These are phyloP conservation scores for Sussaba pulchella DNA, from an alignment of 2,888 invertebrate genomes.

Conservation along the genomic window DNA sequence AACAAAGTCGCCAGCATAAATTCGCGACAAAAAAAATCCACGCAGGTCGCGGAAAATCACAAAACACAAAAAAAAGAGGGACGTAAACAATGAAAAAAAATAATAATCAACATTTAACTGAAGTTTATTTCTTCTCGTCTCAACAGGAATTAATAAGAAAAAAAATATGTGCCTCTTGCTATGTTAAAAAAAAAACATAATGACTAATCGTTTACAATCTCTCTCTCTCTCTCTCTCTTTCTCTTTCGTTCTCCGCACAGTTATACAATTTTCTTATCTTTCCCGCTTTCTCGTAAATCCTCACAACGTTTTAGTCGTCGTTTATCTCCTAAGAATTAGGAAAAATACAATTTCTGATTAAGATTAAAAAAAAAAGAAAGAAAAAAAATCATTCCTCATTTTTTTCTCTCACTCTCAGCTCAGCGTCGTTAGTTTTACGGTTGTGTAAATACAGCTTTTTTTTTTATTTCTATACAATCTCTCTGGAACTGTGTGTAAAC, in stretches of 20 bases:
- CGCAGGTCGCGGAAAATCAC: neutral
- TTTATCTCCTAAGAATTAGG: slow-evolving; percentile 56
- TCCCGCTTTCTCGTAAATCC: slow-evolving; percentile 36
- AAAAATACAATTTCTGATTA: slow-evolving; percentile 65
- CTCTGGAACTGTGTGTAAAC: slow-evolving; percentile 44
- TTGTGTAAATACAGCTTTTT: slow-evolving; percentile 20
- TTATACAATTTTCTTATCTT: slow-evolving; percentile 24
- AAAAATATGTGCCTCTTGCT: slow-evolving; percentile 53
- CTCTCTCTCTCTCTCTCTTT: slow-evolving; percentile 32
- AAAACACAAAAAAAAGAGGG: too few relatives aligned
- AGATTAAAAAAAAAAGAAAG: too few relatives aligned
- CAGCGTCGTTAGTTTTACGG: slow-evolving; percentile 6
- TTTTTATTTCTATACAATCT: slow-evolving; percentile 42
- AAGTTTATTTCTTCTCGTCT: slow-evolving; percentile 55
- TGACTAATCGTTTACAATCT: slow-evolving; percentile 60
- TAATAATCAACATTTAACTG: slow-evolving; percentile 51
- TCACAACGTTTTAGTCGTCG: slow-evolving; percentile 35
- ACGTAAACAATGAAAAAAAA: neutral
- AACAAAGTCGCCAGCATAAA: neutral
- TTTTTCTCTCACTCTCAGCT: neutral
- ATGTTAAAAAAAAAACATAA: slow-evolving; percentile 60
- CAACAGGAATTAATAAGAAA: slow-evolving; percentile 54
- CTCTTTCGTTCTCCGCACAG: slow-evolving; percentile 27
- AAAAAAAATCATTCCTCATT: slow-evolving; percentile 6
- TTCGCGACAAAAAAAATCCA: neutral